A percentile compares a stretch with the other conserved stretches of the same genome.
These are phyloP conservation scores for Lithophane leautieri DNA, from an alignment of 2,888 invertebrate species.

Conservation along the genomic window DNA sequence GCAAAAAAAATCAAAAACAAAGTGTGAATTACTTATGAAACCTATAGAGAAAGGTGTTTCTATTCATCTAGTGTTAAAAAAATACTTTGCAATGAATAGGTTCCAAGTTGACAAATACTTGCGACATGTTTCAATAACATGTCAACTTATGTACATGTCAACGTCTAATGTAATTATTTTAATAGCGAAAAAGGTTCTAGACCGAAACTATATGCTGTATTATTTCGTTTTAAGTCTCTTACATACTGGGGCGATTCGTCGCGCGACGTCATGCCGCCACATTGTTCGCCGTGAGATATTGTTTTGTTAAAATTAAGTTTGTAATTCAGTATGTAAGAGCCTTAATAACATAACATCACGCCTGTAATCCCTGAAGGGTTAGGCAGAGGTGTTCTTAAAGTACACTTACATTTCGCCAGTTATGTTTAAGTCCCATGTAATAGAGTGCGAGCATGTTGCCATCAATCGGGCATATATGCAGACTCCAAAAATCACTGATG, in stretches of 20 bases:
- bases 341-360: background rate
- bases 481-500: background rate
- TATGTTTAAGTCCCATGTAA: background rate
- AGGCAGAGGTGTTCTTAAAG: background rate
- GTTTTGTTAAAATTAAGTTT: no score
- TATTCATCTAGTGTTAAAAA: conserved; percentile 13
- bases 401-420: background rate
- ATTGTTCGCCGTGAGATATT: no score
- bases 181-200: background rate
- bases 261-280: no score
- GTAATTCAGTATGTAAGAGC: no score
- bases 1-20: conserved; percentile 4
- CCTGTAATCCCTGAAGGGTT: background rate
- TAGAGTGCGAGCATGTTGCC: background rate
- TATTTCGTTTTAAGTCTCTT: background rate
- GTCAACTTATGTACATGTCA: background rate
- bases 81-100: conserved; percentile 6
- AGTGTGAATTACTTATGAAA: conserved; percentile 9
- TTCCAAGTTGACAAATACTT: background rate
- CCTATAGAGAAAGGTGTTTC: conserved; percentile 28
- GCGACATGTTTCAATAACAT: conserved; percentile 8
- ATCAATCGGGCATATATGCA: no score
- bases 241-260: no score
- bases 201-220: background rate
- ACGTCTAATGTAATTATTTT: background rate